These are phyloP conservation scores for Drosophila chauvacae DNA, from an alignment of 1,140 invertebrate genomes.

Conservation along the genomic window DNA sequence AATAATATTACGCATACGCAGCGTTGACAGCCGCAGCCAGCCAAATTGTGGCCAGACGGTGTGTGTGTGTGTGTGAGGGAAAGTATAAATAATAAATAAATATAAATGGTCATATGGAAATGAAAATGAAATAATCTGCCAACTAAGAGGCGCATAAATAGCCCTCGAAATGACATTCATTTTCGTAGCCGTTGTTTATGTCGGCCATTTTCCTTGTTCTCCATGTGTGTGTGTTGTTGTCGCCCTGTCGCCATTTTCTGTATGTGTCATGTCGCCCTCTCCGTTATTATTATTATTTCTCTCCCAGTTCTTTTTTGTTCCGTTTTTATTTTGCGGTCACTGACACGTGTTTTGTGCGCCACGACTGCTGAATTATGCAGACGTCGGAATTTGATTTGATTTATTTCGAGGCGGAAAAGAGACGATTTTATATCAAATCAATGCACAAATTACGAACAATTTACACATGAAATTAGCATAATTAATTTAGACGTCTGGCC, in stretches of 20 bases:
- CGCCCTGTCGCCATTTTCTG: slow-evolving; percentile 49
- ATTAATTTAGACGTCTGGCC: slow-evolving; percentile 65
- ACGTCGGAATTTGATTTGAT: slow-evolving; percentile 69
- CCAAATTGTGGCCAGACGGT: slow-evolving; percentile 43
- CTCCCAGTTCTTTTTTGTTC: slow-evolving; percentile 24
- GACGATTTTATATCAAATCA: slow-evolving; percentile 69
- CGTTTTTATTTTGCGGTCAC: slow-evolving; percentile 60
- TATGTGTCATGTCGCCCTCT: slow-evolving; percentile 45
- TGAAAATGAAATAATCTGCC: slow-evolving; percentile 80
- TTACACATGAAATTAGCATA: slow-evolving; percentile 75
- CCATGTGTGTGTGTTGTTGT: slow-evolving; percentile 21
- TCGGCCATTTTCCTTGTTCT: slow-evolving; percentile 59
- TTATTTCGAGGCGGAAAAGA: slow-evolving; percentile 50
- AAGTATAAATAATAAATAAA: slow-evolving; percentile 78
- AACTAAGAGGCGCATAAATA: slow-evolving; percentile 80
- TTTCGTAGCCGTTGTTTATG: slow-evolving; percentile 68
- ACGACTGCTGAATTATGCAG: slow-evolving; percentile 68
- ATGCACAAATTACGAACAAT: slow-evolving; percentile 71
- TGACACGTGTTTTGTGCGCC: slow-evolving; percentile 65
- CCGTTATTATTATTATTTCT: slow-evolving; percentile 37
- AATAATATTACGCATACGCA: slow-evolving; percentile 68
- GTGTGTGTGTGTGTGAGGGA: slow-evolving; percentile 25
- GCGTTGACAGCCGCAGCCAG: slow-evolving; percentile 45
- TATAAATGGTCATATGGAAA: slow-evolving; percentile 68
- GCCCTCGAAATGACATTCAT: slow-evolving; percentile 75